Base-by-base conservation (phyloP, 2,888 invertebrate species). In the Campoplex nolae region DNA sequence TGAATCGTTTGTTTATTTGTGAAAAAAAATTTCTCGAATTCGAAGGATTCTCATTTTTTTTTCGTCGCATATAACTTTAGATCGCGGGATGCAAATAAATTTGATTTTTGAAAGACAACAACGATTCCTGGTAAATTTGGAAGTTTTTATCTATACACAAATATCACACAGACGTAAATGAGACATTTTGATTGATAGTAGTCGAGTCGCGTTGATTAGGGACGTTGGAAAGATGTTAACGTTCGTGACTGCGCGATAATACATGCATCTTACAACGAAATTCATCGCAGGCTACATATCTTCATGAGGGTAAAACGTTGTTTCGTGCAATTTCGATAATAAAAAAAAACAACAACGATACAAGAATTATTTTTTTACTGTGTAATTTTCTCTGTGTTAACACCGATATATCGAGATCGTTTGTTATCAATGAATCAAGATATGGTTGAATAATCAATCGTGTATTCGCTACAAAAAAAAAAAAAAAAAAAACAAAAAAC, bases 231-330 rank as follows among this genome's bases (percentile, higher is more conserved):
- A 32, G 73, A 38, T 74, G 56, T 23, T 23, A 23, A 23, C 23
- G 23, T 38, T 74, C 23, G 35, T 67, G 16, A 62, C 9, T 51
- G 38, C 32, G 62, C 62, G 62, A 32, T 16, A 8, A n/a, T 28
- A 28, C 85, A 83, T 86, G 86, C 83, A 76, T 76, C 58, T 38
- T 70, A 42, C 78, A 73, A 65, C 38, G 48, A 70, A 68, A 73
- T 71, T 28, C 28, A 28, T 68, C 35, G 68, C 68, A 38, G 16
- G 28, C 73, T 42, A 51, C 35, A 70, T 35, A 70, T 35, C 75
- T 68, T 28, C 6, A 84, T 32, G 23, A 75, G 11, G 32, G 16
- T 8, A 48, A 58, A 18, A 68, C 68, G 3, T 71, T 56, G 65
- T 38, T 67, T 23, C 76, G 77, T 85, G 81, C 77, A 70, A 56